Evolutionary conservation across 2,797 vertebrate species (phyloP).

Genomic region (Acrossocheilus fasciatus): DNA sequence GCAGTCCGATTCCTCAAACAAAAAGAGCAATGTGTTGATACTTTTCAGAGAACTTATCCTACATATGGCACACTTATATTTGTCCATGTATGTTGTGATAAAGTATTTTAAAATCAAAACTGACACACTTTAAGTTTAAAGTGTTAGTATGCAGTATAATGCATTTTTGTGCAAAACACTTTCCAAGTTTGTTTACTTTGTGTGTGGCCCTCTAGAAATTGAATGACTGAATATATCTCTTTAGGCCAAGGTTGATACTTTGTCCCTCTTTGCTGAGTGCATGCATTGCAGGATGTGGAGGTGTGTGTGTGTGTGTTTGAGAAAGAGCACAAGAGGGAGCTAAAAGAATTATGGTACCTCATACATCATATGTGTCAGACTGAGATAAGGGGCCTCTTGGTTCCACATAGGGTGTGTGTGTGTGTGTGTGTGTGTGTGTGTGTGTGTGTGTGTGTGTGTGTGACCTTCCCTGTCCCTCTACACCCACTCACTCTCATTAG

Average conservation of each 20-base stretch:
- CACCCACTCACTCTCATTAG: conserved; percentile 58
- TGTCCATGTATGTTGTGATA: background rate
- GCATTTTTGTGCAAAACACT: background rate
- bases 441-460: conserved; percentile 33
- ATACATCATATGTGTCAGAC: conserved; percentile 60
- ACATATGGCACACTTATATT: background rate
- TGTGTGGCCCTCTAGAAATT: conserved; percentile 26
- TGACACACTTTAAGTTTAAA: background rate
- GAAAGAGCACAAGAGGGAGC: conserved; percentile 28
- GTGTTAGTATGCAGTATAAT: background rate
- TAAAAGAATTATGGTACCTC: conserved; percentile 59
- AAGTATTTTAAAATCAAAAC: background rate
- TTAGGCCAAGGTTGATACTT: conserved; percentile 53
- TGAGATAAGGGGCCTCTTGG: conserved; percentile 47
- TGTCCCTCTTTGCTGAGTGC: conserved; percentile 47
- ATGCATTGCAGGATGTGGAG: conserved; percentile 35
- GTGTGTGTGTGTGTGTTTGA: conserved; percentile 35
- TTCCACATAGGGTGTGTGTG: conserved; percentile 22
- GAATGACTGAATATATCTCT: conserved; percentile 41
- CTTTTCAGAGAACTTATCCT: background rate
- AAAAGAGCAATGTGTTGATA: background rate
- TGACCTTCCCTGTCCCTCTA: conserved; percentile 55
- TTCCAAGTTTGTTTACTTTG: background rate
- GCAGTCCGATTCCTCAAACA: background rate
- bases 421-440: conserved; percentile 40